A percentile compares a stretch with the other conserved stretches of the same genome.
Evolutionary conservation across 2,797 vertebrate species (phyloP).

Genomic region (Ispidina picta): DNA sequence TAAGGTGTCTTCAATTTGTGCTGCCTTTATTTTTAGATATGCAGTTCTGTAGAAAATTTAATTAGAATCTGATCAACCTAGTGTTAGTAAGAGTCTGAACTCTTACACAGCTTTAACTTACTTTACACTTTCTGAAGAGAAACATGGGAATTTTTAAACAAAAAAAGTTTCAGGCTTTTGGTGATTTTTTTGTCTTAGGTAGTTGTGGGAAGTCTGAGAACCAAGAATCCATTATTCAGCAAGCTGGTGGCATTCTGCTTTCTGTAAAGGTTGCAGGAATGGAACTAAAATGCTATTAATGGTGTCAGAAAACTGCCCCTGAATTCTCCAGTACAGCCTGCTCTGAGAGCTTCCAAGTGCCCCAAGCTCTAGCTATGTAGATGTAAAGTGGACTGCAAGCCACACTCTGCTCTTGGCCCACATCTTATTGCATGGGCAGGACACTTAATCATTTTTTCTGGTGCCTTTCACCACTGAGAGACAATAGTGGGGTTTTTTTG

Average conservation of each 20-base stretch:
- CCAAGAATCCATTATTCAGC: background rate
- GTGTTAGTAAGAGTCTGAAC: background rate
- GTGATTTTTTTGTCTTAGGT: background rate
- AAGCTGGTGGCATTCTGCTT: background rate
- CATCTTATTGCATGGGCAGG: background rate
- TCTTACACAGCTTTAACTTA: background rate
- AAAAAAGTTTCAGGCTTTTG: rapidly evolving
- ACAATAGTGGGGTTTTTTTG: too few relatives aligned
- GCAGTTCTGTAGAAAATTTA: background rate
- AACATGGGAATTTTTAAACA: background rate
- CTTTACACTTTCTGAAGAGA: background rate
- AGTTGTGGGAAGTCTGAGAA: background rate
- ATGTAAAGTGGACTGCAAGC: background rate
- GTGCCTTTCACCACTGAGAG: background rate
- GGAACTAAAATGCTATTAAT: background rate
- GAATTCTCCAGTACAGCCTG: background rate
- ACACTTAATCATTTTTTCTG: background rate
- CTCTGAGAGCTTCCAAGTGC: background rate
- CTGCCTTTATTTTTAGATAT: background rate
- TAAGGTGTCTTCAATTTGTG: background rate
- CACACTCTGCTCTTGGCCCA: background rate
- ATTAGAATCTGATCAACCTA: background rate
- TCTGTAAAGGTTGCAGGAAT: background rate
- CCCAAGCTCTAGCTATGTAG: background rate
- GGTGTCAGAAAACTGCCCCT: background rate